These are phyloP conservation scores for Spermophilus dauricus DNA, from an alignment of 2,113 vertebrate species.

Conservation along the genomic window DNA sequence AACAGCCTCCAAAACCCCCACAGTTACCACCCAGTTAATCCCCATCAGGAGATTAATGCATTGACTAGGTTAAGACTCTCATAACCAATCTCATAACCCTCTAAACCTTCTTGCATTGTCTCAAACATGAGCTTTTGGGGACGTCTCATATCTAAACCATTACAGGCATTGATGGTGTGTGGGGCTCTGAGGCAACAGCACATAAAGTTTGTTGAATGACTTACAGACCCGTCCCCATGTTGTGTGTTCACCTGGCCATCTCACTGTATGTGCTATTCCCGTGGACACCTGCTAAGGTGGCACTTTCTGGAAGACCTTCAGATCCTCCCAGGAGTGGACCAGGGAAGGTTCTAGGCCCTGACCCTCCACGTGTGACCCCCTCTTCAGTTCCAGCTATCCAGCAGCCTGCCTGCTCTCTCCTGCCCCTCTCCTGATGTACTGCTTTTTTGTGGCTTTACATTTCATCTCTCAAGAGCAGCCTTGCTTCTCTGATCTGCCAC, in stretches of 20 bases:
- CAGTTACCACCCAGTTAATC: no score
- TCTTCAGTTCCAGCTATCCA: not conserved
- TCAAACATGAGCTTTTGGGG: no score
- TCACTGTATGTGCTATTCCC: not conserved
- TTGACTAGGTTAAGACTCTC: no score
- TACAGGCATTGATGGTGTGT: not conserved
- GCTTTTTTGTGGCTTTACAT: slow-evolving; percentile 1
- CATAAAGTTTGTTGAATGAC: not conserved
- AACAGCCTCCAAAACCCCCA: no score
- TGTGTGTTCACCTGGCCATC: not conserved
- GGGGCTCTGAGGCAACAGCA: not conserved
- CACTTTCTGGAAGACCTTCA: not conserved
- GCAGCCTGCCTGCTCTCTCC: not conserved
- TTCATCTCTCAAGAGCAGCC: slow-evolving; percentile 50
- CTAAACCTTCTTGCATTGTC: no score
- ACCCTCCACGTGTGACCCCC: not conserved
- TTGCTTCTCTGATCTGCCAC: slow-evolving; percentile 26
- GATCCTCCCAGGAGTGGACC: not conserved
- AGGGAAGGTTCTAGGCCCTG: not conserved
- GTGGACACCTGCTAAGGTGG: no score
- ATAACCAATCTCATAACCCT: no score
- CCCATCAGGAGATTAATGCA: no score
- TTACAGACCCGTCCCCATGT: not conserved
- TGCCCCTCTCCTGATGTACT: slow-evolving; percentile 40
- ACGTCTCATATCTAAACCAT: no score